Evolutionary conservation across 2,888 invertebrate species (phyloP).

Genomic region (Tenthredo mesomela): DNA sequence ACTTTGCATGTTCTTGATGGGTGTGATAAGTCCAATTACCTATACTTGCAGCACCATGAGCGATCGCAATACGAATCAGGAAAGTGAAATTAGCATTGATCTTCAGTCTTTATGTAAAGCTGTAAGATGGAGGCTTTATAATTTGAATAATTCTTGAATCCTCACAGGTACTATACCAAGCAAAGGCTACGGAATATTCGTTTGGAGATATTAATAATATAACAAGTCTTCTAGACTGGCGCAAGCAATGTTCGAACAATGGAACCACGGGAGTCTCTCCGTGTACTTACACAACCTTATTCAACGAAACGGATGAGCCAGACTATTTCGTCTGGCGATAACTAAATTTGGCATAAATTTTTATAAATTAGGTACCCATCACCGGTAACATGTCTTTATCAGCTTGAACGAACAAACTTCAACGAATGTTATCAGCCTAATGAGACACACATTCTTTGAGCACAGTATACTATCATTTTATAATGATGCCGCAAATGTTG

Average conservation of each 20-base stretch:
- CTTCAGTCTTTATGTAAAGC: not conserved
- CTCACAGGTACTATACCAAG: not conserved
- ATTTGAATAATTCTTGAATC: constrained; percentile 22
- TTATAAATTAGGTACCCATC: not conserved
- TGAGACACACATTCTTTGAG: not conserved
- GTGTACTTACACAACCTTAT: not conserved
- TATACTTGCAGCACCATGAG: not conserved
- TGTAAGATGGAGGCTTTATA: not conserved
- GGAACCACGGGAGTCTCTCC: not conserved
- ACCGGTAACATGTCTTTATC: not conserved
- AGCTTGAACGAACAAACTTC: not conserved
- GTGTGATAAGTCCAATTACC: not conserved
- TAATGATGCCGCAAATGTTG: not conserved
- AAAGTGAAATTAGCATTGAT: not conserved
- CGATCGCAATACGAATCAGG: not conserved
- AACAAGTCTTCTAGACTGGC: not conserved
- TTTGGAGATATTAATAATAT: not conserved
- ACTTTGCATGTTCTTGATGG: not conserved
- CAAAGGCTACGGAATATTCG: not conserved
- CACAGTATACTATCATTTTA: not conserved
- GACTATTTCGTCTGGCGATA: not conserved
- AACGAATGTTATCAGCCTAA: not conserved
- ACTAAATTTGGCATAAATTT: not conserved
- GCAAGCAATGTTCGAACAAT: not conserved
- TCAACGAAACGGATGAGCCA: not conserved